Evolutionary conservation across 2,797 vertebrate species (phyloP).

Genomic region (Leucoraja ocellata): DNA sequence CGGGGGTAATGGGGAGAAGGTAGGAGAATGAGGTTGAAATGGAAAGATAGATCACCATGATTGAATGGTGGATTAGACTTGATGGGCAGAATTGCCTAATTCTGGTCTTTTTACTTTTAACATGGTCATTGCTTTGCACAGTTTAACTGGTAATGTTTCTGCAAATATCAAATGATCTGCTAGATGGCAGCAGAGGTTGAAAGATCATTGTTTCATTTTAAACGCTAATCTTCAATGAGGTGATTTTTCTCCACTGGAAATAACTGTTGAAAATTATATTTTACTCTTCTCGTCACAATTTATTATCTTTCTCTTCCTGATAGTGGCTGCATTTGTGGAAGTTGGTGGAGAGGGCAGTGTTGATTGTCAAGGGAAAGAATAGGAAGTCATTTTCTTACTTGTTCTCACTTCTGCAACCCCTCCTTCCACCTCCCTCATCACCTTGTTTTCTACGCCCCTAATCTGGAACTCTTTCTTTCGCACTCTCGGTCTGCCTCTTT

Average conservation of each 20-base stretch:
- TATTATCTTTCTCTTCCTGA: not conserved
- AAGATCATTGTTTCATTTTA: not conserved
- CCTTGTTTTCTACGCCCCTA: not conserved
- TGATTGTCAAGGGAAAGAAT: too few relatives aligned
- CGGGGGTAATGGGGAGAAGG: not conserved
- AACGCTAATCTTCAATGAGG: not conserved
- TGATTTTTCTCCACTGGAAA: not conserved
- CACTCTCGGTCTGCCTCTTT: not conserved
- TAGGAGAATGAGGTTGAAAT: not conserved
- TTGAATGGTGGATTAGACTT: too few relatives aligned
- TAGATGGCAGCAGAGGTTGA: not conserved
- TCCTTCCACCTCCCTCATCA: not conserved
- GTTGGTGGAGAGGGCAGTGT: not conserved
- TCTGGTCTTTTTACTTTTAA: not conserved
- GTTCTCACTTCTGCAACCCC: not conserved
- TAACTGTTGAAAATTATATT: not conserved
- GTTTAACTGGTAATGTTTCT: not conserved
- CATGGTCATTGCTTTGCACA: not conserved
- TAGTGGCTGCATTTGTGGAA: not conserved
- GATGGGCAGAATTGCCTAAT: too few relatives aligned
- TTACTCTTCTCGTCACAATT: too few relatives aligned
- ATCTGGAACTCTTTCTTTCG: not conserved
- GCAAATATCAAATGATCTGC: not conserved
- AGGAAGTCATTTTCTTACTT: not conserved
- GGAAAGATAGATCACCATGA: not conserved